phyloP scores from a whole-genome alignment of 2,888 invertebrate genomes.

The Cyclophora albipunctata region DNA sequence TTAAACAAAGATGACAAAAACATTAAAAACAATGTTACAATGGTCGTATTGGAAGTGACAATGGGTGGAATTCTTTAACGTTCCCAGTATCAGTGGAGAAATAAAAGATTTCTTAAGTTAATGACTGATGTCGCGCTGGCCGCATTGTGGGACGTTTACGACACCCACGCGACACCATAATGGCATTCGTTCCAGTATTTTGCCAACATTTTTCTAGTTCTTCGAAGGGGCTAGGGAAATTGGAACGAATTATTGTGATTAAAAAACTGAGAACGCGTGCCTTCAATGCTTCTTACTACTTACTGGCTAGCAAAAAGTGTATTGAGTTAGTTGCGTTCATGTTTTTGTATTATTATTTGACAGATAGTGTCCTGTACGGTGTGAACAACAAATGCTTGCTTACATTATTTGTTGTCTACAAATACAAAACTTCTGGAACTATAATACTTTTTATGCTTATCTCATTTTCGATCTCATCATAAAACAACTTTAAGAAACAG shows the following conservation, averaged over 20 bases:
- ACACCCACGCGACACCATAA: slow-evolving; percentile 71
- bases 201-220: slow-evolving; percentile 60
- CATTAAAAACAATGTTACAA: slow-evolving; percentile 58
- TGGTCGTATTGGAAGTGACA: slow-evolving; percentile 32
- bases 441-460: too few relatives aligned
- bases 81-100: slow-evolving; percentile 51
- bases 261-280: slow-evolving; percentile 62
- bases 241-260: slow-evolving; percentile 36
- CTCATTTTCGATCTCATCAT: too few relatives aligned
- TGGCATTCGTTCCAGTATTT: slow-evolving; percentile 70
- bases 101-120: slow-evolving; percentile 52
- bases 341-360: too few relatives aligned
- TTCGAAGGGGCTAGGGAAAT: slow-evolving; percentile 50
- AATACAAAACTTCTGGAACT: too few relatives aligned
- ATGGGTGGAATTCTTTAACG: slow-evolving; percentile 40
- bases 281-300: slow-evolving; percentile 31
- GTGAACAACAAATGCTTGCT: too few relatives aligned
- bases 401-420: too few relatives aligned
- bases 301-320: slow-evolving; percentile 15
- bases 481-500: too few relatives aligned
- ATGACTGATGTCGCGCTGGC: slow-evolving; percentile 51
- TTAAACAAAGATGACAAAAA: slow-evolving; percentile 56
- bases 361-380: too few relatives aligned
- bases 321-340: too few relatives aligned
- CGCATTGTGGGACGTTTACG: slow-evolving; percentile 68